phyloP scores from a whole-genome alignment of 2,113 vertebrate genomes.

The Patagioenas fasciata region DNA sequence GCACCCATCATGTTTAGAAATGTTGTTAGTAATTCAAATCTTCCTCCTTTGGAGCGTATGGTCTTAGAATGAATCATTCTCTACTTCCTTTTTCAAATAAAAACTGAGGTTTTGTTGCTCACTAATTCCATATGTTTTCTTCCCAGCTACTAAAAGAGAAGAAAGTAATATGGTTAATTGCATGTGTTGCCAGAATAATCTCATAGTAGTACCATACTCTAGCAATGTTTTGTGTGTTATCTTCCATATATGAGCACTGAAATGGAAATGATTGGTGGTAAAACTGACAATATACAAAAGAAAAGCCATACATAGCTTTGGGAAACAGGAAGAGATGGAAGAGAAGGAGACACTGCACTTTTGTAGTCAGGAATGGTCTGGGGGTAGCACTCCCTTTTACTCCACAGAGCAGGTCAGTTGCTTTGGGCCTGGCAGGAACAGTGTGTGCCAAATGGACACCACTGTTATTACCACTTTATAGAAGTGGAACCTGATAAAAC shows the following conservation, averaged over 20 bases:
- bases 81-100: constrained; percentile 23
- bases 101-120: constrained; percentile 4
- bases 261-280: neutral
- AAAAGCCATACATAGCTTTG: neutral
- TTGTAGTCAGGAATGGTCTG: neutral
- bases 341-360: neutral
- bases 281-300: neutral
- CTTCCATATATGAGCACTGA: neutral
- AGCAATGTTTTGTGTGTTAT: neutral
- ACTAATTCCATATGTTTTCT: neutral
- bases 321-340: neutral
- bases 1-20: neutral
- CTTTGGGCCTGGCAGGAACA: neutral
- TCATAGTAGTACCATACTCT: neutral
- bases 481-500: neutral
- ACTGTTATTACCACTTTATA: neutral
- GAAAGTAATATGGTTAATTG: neutral
- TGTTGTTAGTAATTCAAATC: constrained; percentile 33
- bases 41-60: neutral
- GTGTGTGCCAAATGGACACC: accelerated
- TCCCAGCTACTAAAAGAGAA: neutral
- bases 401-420: neutral
- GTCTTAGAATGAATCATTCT: constrained; percentile 18
- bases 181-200: neutral
- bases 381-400: neutral